These are phyloP conservation scores for Eptesicus fuscus DNA, from an alignment of 2,113 vertebrate genomes.

Conservation along the genomic window DNA sequence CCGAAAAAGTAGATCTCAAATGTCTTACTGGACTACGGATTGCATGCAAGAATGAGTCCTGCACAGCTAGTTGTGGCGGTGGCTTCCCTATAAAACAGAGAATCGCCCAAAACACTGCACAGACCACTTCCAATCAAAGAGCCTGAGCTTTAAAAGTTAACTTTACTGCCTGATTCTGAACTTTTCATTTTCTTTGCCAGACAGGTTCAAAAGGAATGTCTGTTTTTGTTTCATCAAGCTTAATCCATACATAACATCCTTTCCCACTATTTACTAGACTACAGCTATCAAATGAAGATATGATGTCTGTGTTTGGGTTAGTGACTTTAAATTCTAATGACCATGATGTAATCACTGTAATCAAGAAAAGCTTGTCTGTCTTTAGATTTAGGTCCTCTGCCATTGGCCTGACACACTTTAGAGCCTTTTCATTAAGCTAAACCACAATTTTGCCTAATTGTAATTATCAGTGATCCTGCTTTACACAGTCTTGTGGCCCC, in stretches of 20 bases:
- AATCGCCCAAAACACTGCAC: slow-evolving; percentile 78
- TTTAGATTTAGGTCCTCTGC: slow-evolving; percentile 79
- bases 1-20: slow-evolving; percentile 56
- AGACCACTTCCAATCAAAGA: slow-evolving; percentile 87
- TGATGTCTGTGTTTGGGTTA: slow-evolving; percentile 88
- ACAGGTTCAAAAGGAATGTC: slow-evolving; percentile 89
- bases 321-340: slow-evolving; percentile 83
- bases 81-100: slow-evolving; percentile 79
- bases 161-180: slow-evolving; percentile 87
- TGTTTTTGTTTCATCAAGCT: slow-evolving; percentile 89
- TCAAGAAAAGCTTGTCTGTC: slow-evolving; percentile 85
- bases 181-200: slow-evolving; percentile 85
- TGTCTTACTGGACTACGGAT: slow-evolving; percentile 34
- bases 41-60: slow-evolving; percentile 47
- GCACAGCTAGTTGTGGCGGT: slow-evolving; percentile 46
- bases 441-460: slow-evolving; percentile 80
- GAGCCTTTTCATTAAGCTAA: slow-evolving; percentile 80
- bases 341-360: slow-evolving; percentile 85
- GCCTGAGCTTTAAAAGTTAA: slow-evolving; percentile 83
- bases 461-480: slow-evolving; percentile 70
- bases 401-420: slow-evolving; percentile 76
- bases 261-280: slow-evolving; percentile 86
- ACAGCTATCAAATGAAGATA: slow-evolving; percentile 87
- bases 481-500: slow-evolving; percentile 62
- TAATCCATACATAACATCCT: slow-evolving; percentile 87